Evolutionary conservation across 2,113 vertebrate species (phyloP).

Genomic region (Fregata magnificens): DNA sequence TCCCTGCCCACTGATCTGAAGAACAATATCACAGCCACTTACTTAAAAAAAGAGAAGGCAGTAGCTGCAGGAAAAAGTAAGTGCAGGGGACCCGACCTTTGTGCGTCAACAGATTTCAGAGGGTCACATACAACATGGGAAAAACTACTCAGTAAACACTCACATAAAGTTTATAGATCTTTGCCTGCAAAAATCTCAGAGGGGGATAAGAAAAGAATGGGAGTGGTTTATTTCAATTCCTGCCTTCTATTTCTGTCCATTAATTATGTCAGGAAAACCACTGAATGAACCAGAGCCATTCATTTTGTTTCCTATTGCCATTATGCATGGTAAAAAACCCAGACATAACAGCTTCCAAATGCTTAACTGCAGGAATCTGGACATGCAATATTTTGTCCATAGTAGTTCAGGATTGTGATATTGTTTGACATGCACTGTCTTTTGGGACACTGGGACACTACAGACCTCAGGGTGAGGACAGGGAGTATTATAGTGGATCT

Average conservation of each 20-base stretch:
- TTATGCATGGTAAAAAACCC: not conserved
- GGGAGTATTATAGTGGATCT: not conserved
- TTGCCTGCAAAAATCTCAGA: constrained; percentile 16
- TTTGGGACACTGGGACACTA: not conserved
- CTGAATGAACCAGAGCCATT: constrained; percentile 15
- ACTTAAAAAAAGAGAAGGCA: not conserved
- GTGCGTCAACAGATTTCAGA: not conserved
- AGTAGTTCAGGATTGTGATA: not conserved
- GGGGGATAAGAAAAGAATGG: constrained; percentile 20
- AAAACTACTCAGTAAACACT: constrained; percentile 18
- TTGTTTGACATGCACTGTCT: not conserved
- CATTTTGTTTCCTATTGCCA: constrained; percentile 39
- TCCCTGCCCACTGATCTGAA: not conserved
- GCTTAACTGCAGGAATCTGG: not conserved
- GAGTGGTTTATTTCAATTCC: constrained; percentile 53
- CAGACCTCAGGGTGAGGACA: not conserved
- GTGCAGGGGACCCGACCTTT: not conserved
- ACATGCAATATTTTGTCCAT: not conserved
- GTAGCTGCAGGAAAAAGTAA: not conserved
- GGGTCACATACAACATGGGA: constrained; percentile 27
- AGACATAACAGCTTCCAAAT: constrained; percentile 10
- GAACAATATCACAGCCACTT: not conserved
- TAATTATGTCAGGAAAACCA: constrained; percentile 50
- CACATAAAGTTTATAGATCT: not conserved
- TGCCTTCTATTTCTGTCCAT: constrained; percentile 48